phyloP scores from a whole-genome alignment of 30 jellyfish, hydroid and myxozoan genomes.

The Aurelia sp. region DNA sequence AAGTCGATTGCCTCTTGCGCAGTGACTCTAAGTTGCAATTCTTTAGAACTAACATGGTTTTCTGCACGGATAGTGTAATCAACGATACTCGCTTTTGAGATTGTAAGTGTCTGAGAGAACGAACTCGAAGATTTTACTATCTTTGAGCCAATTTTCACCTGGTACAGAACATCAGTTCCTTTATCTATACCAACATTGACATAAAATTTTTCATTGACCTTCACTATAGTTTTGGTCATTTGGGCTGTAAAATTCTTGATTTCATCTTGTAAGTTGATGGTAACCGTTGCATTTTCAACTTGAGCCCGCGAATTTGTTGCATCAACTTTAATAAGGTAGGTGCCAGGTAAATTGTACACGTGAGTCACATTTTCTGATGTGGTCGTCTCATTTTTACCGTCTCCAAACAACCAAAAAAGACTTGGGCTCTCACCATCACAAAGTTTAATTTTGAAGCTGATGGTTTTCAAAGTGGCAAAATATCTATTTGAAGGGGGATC shows the following conservation, averaged over 20 bases:
- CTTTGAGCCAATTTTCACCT: not conserved
- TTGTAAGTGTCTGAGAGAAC: not conserved
- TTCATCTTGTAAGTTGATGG: slow-evolving; percentile 36
- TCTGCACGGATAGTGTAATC: slow-evolving; percentile 16
- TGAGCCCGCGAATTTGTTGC: slow-evolving; percentile 25
- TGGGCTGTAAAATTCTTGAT: slow-evolving; percentile 43
- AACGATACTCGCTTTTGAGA: slow-evolving; percentile 6
- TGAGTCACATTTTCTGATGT: not conserved
- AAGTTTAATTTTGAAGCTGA: slow-evolving; percentile 4
- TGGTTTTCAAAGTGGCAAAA: not conserved
- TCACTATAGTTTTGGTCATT: slow-evolving; percentile 8
- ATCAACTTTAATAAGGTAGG: not conserved
- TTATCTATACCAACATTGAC: slow-evolving; percentile 3
- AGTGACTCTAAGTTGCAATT: not conserved
- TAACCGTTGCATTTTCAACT: slow-evolving; percentile 1
- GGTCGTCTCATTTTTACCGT: slow-evolving; percentile 24
- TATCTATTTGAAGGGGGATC: not conserved
- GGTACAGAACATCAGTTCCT: slow-evolving; percentile 56
- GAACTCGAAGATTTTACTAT: not conserved
- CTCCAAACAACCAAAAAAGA: slow-evolving; percentile 54
- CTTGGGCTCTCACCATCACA: slow-evolving; percentile 45
- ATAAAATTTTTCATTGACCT: slow-evolving; percentile 23
- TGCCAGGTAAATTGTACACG: slow-evolving; percentile 17
- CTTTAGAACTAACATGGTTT: slow-evolving; percentile 12
- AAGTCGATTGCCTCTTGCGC: slow-evolving; percentile 37